Percentiles rank a stretch among this genome's conserved stretches.
Conservation (phyloP, 2,797 vertebrate species). For the Urocyon cinereoargenteus region DNA sequence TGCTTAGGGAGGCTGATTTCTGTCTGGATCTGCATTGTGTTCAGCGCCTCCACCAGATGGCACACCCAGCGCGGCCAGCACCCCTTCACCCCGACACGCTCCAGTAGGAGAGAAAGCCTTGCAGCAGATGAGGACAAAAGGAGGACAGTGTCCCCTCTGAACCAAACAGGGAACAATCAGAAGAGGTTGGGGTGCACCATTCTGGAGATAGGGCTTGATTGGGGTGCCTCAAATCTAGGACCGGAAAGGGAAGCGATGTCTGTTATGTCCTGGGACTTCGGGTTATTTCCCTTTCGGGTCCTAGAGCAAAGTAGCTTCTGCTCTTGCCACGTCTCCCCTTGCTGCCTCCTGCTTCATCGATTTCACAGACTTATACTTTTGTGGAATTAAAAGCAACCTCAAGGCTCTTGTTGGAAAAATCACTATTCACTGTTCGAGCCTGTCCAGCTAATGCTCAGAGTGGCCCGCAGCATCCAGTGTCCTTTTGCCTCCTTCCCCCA, state of each 20-base stretch:
- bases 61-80: constrained; percentile 21
- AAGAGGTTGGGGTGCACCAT: background rate
- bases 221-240: background rate
- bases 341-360: background rate
- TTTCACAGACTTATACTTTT: background rate
- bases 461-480: rapidly evolving
- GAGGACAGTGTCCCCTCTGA: background rate
- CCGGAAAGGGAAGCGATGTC: too few relatives aligned
- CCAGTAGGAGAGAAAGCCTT: constrained; percentile 24
- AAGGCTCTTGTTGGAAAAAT: background rate
- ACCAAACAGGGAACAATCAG: background rate
- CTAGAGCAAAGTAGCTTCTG: background rate
- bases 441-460: background rate
- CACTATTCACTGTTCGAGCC: background rate
- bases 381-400: background rate
- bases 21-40: constrained; percentile 39
- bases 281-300: background rate
- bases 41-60: constrained; percentile 71
- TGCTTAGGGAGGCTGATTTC: background rate
- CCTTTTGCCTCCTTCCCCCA: background rate
- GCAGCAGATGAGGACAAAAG: background rate
- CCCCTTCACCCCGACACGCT: background rate
- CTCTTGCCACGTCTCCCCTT: background rate
- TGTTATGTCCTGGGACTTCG: background rate
- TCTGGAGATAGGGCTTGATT: background rate